Base-by-base conservation (phyloP, 2,888 invertebrate species). In the Pseudanteris insignis region DNA sequence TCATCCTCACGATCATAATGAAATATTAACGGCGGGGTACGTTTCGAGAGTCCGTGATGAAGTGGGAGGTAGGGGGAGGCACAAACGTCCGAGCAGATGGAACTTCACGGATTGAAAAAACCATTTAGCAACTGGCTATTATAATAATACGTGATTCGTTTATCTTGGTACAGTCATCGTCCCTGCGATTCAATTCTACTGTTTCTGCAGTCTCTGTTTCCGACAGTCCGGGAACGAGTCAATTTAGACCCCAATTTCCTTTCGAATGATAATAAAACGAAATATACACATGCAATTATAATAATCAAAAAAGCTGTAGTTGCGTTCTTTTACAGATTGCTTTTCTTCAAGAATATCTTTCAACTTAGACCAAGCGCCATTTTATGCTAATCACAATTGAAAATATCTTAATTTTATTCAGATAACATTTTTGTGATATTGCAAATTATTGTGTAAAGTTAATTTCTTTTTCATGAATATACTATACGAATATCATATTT, bases 61-160 rank as follows among this genome's bases (percentile, higher is more conserved):
- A 40, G 46, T 44, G 21, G 11, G 14, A 11, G 33, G 30, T n/a
- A 18, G 53, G 18, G 44, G 13, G 26, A 33, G 46, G 21, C 36
- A 29, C 54, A 55, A 48, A 47, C 54, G 53, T 60, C 46, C 62
- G 46, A 58, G 61, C 54, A 65, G 65, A 64, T 61, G 48, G 40
- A 47, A 64, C 54, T 67, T 67, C 67, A 71, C 70, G 74, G 70
- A 78, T 78, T 77, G 76, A 79, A 79, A 77, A 79, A 78, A 78
- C 72, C 79, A 79, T 79, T 79, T 78, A 78, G 78, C 77, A 78
- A 76, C 77, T 77, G 77, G 76, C 77, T 74, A 79, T 80, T 79
- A 80, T 78, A 77, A 80, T 79, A 79, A 79, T 80, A 78, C 79
- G 78, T 77, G 78, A 78, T 79, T 79, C 79, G 76, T 77, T 78